Base-by-base conservation (phyloP, 2,888 invertebrate species). In the Apodemia zela region DNA sequence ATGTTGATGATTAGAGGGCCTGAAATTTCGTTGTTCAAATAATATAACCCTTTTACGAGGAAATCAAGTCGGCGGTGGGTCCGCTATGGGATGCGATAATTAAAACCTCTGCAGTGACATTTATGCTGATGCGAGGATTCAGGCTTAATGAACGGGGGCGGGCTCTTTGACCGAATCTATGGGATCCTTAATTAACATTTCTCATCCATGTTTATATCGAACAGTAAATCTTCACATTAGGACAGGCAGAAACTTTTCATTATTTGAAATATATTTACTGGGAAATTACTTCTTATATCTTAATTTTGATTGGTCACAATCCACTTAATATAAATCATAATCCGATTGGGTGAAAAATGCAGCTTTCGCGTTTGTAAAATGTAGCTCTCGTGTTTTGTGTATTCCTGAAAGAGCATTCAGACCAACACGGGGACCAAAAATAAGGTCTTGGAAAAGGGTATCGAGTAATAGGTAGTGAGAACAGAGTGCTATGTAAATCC, bases 21-120 rank as follows among this genome's bases (percentile, higher is more conserved):
- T 60, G 63, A 70, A 69, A 71, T 72, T 74, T 72, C 68, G 71
- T 77, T 73, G 77, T 74, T 75, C 71, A 75, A 74, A 75, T 75
- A 74, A 74, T 72, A 71, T 74, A 77, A 78, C 77, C 76, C 79
- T 76, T 81, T 81, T 76, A 78, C 73, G 75, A 74, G 76, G 69
- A 68, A 68, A 72, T 74, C 71, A 67, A 72, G 70, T 66, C 67
- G 69, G 84, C 77, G 87, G 87, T 85, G 81, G 87, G 87, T 85
- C 85, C 74, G 71, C 67, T 65, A 64, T 72, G 68, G 67, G 75
- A 65, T 71, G 68, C 66, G 75, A 82, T 89, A 89, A 89, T 89
- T 89, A 89, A 89, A 89, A 84, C 78, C 82, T 87, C 81, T 75
- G 71, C 75, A 77, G 83, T 88, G 89, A 88, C 89, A 87, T 89